Percentiles rank a stretch among this genome's conserved stretches.
Evolutionary conservation across 2,888 invertebrate genomes (phyloP).

Genomic region (Aricia artaxerxes): DNA sequence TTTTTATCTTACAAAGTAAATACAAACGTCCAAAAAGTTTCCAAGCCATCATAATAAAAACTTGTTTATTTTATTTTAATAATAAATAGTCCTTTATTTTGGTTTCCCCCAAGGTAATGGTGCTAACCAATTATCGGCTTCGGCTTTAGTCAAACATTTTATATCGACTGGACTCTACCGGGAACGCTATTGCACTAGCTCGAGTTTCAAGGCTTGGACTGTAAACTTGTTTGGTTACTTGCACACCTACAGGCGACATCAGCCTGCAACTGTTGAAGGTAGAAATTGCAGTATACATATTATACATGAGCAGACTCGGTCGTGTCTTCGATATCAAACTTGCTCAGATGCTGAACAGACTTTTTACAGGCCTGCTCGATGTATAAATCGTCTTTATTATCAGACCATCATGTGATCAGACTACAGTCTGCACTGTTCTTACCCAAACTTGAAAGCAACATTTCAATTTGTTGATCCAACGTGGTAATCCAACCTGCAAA

Average conservation of each 20-base stretch:
- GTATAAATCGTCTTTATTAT: too few relatives aligned
- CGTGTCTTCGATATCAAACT: too few relatives aligned
- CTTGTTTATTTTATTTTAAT: too few relatives aligned
- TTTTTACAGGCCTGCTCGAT: too few relatives aligned
- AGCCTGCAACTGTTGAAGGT: background rate
- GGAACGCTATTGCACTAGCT: background rate
- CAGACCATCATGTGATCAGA: too few relatives aligned
- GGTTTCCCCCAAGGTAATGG: background rate
- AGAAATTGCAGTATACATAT: background rate
- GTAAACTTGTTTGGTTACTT: conserved; percentile 63
- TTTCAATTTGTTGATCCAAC: background rate
- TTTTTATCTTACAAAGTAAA: too few relatives aligned
- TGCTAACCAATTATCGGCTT: background rate
- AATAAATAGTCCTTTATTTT: background rate
- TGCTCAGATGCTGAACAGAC: too few relatives aligned
- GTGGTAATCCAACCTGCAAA: background rate
- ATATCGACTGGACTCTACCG: background rate
- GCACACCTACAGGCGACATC: conserved; percentile 51
- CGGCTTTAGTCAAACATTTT: background rate
- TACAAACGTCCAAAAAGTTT: background rate
- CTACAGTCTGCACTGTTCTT: background rate
- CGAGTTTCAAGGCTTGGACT: conserved; percentile 48
- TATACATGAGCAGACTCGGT: too few relatives aligned
- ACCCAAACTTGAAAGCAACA: background rate
- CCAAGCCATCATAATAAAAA: too few relatives aligned